Percentiles rank a stretch among this genome's conserved stretches.
Conservation (phyloP, 2,113 vertebrate species). For the Pardalotus punctatus region DNA sequence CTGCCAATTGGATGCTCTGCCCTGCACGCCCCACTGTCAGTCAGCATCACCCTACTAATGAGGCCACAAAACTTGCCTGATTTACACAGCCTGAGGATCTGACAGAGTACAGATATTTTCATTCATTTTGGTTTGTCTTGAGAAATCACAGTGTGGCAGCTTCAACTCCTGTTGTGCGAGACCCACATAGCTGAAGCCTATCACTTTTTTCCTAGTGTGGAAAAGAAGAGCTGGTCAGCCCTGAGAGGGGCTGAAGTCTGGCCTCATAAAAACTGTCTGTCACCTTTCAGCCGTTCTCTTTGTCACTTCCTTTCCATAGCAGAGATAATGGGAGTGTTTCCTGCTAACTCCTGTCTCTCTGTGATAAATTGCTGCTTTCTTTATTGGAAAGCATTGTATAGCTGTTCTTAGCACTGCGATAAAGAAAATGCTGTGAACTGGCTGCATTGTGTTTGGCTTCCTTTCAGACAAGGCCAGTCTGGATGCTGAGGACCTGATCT, state of each 20-base stretch:
- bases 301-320: constrained; percentile 2
- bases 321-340: constrained; percentile 45
- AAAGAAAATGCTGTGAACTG: constrained; percentile 14
- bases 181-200: neutral
- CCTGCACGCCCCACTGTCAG: accelerated
- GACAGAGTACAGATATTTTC: neutral
- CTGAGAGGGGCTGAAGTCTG: neutral
- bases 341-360: constrained; percentile 16
- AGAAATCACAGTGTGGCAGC: neutral
- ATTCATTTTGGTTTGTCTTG: neutral
- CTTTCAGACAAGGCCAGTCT: neutral
- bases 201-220: neutral
- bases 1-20: neutral
- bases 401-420: neutral
- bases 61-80: neutral
- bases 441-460: constrained; percentile 54
- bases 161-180: neutral
- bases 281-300: neutral
- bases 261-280: constrained; percentile 14
- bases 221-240: neutral
- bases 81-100: neutral
- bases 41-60: neutral
- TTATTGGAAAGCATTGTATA: constrained; percentile 18
- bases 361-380: constrained; percentile 20
- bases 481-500: neutral